A percentile compares a stretch with the other conserved stretches of the same genome.
Evolutionary conservation across 2,797 vertebrate species (phyloP).

Genomic region (Catharus ustulatus): DNA sequence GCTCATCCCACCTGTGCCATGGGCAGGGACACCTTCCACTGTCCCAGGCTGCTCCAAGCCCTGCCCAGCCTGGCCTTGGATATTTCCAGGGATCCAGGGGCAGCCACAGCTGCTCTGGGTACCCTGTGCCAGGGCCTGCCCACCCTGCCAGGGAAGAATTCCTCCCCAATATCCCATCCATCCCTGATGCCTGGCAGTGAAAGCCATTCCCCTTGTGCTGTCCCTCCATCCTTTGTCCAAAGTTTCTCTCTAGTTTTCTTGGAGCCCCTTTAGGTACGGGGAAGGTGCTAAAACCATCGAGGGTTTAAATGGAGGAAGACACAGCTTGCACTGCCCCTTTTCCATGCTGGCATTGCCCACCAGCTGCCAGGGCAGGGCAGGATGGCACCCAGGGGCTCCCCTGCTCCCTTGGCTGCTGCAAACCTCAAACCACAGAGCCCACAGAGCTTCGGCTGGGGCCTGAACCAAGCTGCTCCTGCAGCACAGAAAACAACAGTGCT

Average conservation of each 20-base stretch:
- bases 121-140: fast-evolving
- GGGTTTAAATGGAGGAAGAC: not conserved
- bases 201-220: not conserved
- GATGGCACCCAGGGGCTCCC: not conserved
- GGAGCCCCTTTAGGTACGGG: fast-evolving
- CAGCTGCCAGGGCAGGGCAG: not conserved
- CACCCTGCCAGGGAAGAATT: fast-evolving
- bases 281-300: not conserved
- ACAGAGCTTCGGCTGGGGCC: fast-evolving
- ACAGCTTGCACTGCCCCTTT: fast-evolving
- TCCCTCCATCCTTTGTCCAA: fast-evolving
- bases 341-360: not conserved
- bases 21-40: not conserved
- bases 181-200: not conserved
- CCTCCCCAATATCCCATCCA: not conserved
- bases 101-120: not conserved
- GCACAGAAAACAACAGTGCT: not conserved
- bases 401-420: fast-evolving
- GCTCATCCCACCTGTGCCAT: fast-evolving
- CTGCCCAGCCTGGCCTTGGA: fast-evolving
- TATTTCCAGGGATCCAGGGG: not conserved
- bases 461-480: not conserved
- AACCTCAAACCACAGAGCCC: not conserved
- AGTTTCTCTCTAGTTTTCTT: not conserved
- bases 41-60: fast-evolving